Conservation (phyloP, 2,113 vertebrate genomes). For the Bubo blakistoni region DNA sequence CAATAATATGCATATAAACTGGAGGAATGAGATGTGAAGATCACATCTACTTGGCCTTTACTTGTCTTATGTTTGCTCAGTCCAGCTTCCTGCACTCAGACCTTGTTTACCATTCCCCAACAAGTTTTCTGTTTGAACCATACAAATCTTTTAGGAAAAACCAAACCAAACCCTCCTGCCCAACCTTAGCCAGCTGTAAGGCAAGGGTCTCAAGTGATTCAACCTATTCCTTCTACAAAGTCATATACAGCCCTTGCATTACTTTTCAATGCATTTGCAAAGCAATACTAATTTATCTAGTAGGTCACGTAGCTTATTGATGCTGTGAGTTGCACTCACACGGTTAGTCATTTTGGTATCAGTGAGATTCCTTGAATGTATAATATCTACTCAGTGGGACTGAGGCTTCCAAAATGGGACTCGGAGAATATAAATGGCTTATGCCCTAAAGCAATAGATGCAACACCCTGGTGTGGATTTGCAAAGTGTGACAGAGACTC, state of each 20-base stretch:
- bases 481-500: conserved; percentile 45
- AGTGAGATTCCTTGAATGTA: conserved; percentile 36
- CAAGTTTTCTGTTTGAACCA: neutral
- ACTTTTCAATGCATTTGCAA: neutral
- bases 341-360: conserved; percentile 36
- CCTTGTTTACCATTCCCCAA: neutral
- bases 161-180: neutral
- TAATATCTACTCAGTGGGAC: conserved; percentile 43
- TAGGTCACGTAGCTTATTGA: neutral
- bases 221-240: neutral
- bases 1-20: neutral
- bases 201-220: neutral
- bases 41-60: neutral
- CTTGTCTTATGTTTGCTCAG: neutral
- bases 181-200: neutral
- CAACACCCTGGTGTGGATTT: conserved; percentile 40
- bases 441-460: conserved; percentile 23
- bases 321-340: neutral
- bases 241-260: neutral
- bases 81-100: neutral
- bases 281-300: neutral
- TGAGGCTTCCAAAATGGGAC: neutral
- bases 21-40: neutral
- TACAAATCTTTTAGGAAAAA: neutral
- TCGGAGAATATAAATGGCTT: conserved; percentile 10